A percentile compares a stretch with the other conserved stretches of the same genome.
Evolutionary conservation across 1,140 invertebrate genomes (phyloP).

Genomic region (Drosophila sp.): DNA sequence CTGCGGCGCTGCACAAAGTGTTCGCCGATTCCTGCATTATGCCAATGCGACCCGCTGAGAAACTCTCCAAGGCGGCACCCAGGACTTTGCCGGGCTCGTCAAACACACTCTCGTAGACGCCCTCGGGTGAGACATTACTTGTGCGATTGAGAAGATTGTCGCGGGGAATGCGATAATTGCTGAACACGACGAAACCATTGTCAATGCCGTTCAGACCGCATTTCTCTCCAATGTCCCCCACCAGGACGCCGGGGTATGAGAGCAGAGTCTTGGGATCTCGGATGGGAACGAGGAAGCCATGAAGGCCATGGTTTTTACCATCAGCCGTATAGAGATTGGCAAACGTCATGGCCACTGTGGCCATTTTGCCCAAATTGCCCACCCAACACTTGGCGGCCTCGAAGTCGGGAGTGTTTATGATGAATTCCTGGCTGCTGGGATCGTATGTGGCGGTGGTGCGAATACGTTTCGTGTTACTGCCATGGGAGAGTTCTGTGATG

Average conservation of each 20-base stretch:
- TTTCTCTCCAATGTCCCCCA: constrained; percentile 95
- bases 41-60: constrained; percentile 92
- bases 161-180: constrained; percentile 92
- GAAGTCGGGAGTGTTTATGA: constrained; percentile 96
- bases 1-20: constrained; percentile 88
- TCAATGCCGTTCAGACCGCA: constrained; percentile 94
- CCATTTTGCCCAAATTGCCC: constrained; percentile 94
- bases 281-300: constrained; percentile 93
- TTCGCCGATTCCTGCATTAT: constrained; percentile 89
- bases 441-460: constrained; percentile 96
- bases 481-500: constrained; percentile 96
- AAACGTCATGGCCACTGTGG: constrained; percentile 94
- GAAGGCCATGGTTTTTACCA: constrained; percentile 92
- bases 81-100: constrained; percentile 91
- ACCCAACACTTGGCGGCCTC: constrained; percentile 98
- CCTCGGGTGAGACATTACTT: constrained; percentile 93
- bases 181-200: constrained; percentile 95
- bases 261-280: constrained; percentile 89
- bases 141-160: constrained; percentile 93
- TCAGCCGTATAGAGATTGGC: constrained; percentile 92
- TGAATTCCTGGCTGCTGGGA: constrained; percentile 89
- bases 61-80: constrained; percentile 91
- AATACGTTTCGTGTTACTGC: constrained; percentile 96
- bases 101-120: constrained; percentile 90
- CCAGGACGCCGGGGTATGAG: constrained; percentile 88